Evolutionary conservation across 2,888 invertebrate genomes (phyloP).

Genomic region (Caenorhabditis afra): DNA sequence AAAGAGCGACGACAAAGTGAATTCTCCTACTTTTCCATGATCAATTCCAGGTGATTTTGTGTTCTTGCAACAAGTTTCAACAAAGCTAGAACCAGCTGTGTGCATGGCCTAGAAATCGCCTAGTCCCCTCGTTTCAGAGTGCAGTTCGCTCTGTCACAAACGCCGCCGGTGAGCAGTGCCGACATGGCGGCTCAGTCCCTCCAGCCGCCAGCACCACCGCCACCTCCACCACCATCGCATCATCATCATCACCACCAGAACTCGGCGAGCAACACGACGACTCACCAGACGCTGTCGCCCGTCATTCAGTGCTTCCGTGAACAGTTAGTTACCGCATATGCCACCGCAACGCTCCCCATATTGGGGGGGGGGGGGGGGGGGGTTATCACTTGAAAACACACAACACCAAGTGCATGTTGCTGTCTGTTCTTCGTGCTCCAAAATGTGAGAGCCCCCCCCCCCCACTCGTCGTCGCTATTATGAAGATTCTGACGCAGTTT

Average conservation of each 20-base stretch:
- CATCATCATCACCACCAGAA: neutral
- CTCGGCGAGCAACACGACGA: constrained; percentile 14
- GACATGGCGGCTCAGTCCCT: neutral
- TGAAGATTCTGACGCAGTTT: constrained; percentile 4
- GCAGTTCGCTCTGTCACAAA: constrained; percentile 61
- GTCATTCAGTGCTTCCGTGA: constrained; percentile 53
- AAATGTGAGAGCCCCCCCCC: neutral
- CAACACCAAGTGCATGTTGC: neutral
- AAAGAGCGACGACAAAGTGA: constrained; percentile 49
- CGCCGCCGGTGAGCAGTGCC: constrained; percentile 39
- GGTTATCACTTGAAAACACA: neutral
- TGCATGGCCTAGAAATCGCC: too few species aligned
- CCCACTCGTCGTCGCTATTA: neutral
- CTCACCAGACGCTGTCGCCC: constrained; percentile 52
- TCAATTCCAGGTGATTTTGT: constrained; percentile 57
- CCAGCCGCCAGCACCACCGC: neutral
- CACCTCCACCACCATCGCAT: neutral
- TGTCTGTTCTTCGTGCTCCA: neutral
- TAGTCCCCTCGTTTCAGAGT: constrained; percentile 40
- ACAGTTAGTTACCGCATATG: constrained; percentile 14
- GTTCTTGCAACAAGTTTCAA: neutral
- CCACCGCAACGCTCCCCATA: neutral
- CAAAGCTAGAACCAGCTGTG: neutral
- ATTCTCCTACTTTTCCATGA: constrained; percentile 58
- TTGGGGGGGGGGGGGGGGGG: too few species aligned